phyloP scores from a whole-genome alignment of 37 sponge, comb jelly and placozoan genomes.

The Beroe ovata region DNA sequence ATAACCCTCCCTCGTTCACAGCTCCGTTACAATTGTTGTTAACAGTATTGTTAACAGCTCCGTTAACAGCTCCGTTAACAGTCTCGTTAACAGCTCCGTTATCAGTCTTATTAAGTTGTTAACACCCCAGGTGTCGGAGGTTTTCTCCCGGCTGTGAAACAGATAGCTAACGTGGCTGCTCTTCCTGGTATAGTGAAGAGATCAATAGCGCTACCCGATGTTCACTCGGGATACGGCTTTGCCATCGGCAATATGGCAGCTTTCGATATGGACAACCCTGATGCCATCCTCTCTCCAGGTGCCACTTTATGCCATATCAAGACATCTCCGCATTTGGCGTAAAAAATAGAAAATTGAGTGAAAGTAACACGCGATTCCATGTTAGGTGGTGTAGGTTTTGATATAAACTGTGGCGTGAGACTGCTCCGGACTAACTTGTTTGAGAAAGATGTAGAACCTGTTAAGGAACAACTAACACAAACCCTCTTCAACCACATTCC shows the following conservation, averaged over 20 bases:
- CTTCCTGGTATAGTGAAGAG: conserved; percentile 95
- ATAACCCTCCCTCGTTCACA: too few species aligned
- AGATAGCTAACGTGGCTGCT: conserved; percentile 95
- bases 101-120: neutral
- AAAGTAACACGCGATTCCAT: neutral
- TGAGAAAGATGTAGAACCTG: conserved; percentile 86
- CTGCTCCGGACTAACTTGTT: conserved; percentile 90
- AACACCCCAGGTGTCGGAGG: conserved; percentile 87
- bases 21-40: too few species aligned
- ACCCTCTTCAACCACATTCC: conserved; percentile 98
- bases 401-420: conserved; percentile 98
- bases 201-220: conserved; percentile 93
- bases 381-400: conserved; percentile 96
- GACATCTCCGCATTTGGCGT: too few species aligned
- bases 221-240: conserved; percentile 98
- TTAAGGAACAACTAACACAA: conserved; percentile 95
- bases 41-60: too few species aligned
- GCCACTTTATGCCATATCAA: too few species aligned
- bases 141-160: conserved; percentile 94
- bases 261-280: conserved; percentile 87
- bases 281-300: conserved; percentile 93
- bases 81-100: neutral
- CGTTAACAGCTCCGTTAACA: neutral
- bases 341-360: too few species aligned
- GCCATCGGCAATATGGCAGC: conserved; percentile 99